Evolutionary conservation across 1,140 invertebrate genomes (phyloP).

Genomic region (Zaprionus kolodkinae): DNA sequence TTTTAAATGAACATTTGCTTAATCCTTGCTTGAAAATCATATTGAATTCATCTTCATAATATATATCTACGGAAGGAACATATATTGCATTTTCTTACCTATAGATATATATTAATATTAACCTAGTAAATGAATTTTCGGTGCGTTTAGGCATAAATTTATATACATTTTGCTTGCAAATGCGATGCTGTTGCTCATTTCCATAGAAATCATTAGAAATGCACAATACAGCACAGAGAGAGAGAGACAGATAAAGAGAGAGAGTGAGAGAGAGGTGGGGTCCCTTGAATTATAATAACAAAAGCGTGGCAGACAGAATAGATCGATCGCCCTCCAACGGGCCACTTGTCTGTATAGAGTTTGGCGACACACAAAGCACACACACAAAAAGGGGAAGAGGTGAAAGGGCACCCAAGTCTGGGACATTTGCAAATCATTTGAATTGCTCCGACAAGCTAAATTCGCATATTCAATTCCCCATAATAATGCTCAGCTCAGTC

Average conservation of each 20-base stretch:
- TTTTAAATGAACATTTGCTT: conserved; percentile 5
- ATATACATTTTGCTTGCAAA: neutral
- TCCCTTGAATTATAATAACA: conserved; percentile 14
- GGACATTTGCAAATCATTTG: conserved; percentile 22
- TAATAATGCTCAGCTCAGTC: neutral
- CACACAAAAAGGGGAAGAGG: neutral
- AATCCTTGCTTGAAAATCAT: neutral
- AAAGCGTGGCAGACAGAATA: neutral
- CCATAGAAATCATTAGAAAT: conserved; percentile 12
- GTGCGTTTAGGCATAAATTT: neutral
- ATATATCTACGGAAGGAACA: too few relatives aligned
- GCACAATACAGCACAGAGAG: neutral
- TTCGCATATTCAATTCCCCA: conserved; percentile 13
- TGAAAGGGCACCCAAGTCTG: neutral
- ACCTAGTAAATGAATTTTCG: neutral
- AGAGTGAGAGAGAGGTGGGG: neutral
- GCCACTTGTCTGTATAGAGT: neutral
- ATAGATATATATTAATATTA: too few relatives aligned
- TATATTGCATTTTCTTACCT: too few relatives aligned
- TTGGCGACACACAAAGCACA: neutral
- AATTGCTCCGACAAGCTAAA: conserved; percentile 23
- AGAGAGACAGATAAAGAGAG: too few relatives aligned
- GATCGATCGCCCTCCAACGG: neutral
- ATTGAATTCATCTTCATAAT: too few relatives aligned
- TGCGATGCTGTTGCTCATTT: neutral